phyloP scores from a whole-genome alignment of 1,140 invertebrate genomes.

The Drosophila miranda region DNA sequence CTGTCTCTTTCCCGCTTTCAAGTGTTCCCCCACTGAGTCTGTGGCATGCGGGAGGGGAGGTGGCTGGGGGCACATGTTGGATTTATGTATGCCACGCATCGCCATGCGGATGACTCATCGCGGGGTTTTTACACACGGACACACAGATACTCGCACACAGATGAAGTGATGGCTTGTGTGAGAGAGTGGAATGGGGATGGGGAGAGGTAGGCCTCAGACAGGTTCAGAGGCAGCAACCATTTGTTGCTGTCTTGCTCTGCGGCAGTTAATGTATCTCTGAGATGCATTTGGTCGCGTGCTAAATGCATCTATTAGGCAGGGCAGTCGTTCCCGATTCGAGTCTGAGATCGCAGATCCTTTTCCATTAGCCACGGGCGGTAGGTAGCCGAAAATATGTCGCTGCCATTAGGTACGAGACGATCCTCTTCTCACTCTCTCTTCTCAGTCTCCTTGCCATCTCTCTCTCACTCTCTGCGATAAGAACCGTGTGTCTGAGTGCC shows the following conservation, averaged over 20 bases:
- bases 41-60: not conserved
- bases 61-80: constrained; percentile 46
- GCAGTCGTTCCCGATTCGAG: constrained; percentile 17
- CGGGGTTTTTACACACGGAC: constrained; percentile 75
- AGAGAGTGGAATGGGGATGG: constrained; percentile 15
- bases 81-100: constrained; percentile 58
- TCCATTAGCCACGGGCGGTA: constrained; percentile 42
- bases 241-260: constrained; percentile 17
- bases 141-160: constrained; percentile 4
- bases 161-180: constrained; percentile 22
- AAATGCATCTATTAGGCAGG: constrained; percentile 66
- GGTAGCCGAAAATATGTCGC: constrained; percentile 42
- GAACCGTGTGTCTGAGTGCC: constrained; percentile 37
- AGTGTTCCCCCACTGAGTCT: constrained; percentile 22
- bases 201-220: constrained; percentile 30
- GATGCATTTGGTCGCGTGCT: constrained; percentile 68
- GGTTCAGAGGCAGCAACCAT: constrained; percentile 36
- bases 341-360: constrained; percentile 39
- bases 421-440: constrained; percentile 1
- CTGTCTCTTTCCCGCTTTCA: constrained; percentile 11
- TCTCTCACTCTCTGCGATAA: constrained; percentile 15
- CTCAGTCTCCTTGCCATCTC: no score
- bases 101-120: constrained; percentile 75
- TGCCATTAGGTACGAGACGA: constrained; percentile 34
- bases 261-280: constrained; percentile 46